Base-by-base conservation (phyloP, 1,140 invertebrate genomes). In the Cyclargus thomasi region DNA sequence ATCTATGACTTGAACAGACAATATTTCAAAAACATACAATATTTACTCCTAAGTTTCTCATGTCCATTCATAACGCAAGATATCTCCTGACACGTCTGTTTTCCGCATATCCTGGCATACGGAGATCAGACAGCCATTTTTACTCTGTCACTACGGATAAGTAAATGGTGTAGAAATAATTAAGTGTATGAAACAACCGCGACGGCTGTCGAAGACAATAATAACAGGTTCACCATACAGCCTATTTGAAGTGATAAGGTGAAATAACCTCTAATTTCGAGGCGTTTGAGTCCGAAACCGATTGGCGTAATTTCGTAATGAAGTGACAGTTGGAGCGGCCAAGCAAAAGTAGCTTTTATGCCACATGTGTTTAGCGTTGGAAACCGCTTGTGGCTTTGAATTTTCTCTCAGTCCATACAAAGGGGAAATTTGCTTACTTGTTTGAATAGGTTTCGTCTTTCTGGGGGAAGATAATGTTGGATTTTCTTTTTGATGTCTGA, bases 101-200 rank as follows among this genome's bases (percentile, higher is more conserved):
- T 47, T 47, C 39, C 39, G 39, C 39, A 47, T 47, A 47, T 47
- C 39, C 1, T 3, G 14, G 39, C 14, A 47, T 47, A 39, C 64
- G 22, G 47, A 65, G 53, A 53, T 65, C 47, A 65, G 53, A 67
- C 29, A 16, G 16, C 36, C 53, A 55, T 70, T 77, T 71, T 72
- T 63, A n/a, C 66, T 71, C 53, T 62, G 65, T 66, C 53, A 64
- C 65, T 62, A 67, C 17, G 20, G 55, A 59, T 59, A 59, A 59
- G 69, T 75, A 78, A 85, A 85, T 82, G 82, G 70, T 69, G 69
- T 63, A 80, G 79, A 83, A 83, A 81, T 81, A 82, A 84, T 82
- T 75, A 75, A 73, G 59, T 73, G 72, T 72, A 75, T 67, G 29
- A 66, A 67, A 63, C 68, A 70, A 53, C 65, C 64, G 62, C 64